These are phyloP conservation scores for Scomber japonicus DNA, from an alignment of 2,113 vertebrate genomes.

Conservation along the genomic window DNA sequence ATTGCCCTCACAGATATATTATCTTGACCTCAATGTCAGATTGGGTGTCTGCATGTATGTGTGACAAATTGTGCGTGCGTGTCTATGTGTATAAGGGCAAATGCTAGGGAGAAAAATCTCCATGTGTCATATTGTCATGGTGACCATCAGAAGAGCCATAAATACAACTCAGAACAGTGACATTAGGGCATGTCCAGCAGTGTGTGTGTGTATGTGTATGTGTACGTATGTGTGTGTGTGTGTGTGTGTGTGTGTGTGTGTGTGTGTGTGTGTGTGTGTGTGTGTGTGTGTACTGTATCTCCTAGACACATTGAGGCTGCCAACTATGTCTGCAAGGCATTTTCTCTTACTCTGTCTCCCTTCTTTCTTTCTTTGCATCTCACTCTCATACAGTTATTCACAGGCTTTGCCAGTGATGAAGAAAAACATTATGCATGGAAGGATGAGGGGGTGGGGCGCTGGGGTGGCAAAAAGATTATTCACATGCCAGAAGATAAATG, in stretches of 20 bases:
- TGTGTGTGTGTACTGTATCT: not conserved
- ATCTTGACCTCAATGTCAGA: constrained; percentile 41
- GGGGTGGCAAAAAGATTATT: constrained; percentile 58
- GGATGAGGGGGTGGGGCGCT: not conserved
- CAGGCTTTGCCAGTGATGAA: constrained; percentile 55
- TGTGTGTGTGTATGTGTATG: not conserved
- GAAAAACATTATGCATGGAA: constrained; percentile 66
- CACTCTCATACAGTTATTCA: constrained; percentile 23
- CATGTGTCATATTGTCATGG: constrained; percentile 55
- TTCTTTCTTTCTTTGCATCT: constrained; percentile 18
- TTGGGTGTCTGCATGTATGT: constrained; percentile 15
- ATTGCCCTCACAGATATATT: constrained; percentile 38
- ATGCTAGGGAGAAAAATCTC: constrained; percentile 22
- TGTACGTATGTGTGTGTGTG: not conserved
- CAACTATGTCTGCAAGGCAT: constrained; percentile 31
- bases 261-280: not conserved
- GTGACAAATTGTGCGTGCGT: constrained; percentile 1
- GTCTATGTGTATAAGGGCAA: constrained; percentile 7
- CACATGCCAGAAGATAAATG: constrained; percentile 66
- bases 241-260: not conserved
- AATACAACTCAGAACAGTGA: constrained; percentile 50
- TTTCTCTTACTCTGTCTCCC: constrained; percentile 8
- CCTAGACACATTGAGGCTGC: constrained; percentile 41
- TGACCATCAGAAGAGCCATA: constrained; percentile 49
- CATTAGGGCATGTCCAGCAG: constrained; percentile 32